Conservation (phyloP, 2,113 vertebrate genomes). For the Triplophysa tibetana region DNA sequence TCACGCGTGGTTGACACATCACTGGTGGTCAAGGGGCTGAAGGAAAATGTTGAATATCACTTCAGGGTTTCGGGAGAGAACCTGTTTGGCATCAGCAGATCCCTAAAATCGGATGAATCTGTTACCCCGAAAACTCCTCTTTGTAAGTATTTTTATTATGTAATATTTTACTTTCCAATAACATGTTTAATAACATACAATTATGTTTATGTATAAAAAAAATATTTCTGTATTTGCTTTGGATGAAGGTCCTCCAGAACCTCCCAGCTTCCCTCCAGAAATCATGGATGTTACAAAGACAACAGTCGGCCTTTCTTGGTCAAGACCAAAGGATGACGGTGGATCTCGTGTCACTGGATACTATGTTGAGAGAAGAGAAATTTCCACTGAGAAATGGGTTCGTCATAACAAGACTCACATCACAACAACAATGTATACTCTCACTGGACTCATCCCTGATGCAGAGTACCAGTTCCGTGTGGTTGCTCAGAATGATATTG, state of each 20-base stretch:
- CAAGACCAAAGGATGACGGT: conserved; percentile 93
- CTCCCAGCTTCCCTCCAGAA: conserved; percentile 94
- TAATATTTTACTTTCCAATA: background rate
- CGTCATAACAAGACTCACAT: conserved; percentile 96
- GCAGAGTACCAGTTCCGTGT: conserved; percentile 97
- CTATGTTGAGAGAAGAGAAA: conserved; percentile 92
- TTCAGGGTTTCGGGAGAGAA: conserved; percentile 96
- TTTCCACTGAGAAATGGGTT: conserved; percentile 97
- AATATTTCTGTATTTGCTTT: background rate
- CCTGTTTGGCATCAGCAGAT: conserved; percentile 91
- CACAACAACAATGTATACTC: conserved; percentile 96
- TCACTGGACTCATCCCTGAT: conserved; percentile 93
- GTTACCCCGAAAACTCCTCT: conserved; percentile 93
- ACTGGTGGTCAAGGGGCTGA: conserved; percentile 93
- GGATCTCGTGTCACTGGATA: conserved; percentile 96
- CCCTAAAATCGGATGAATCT: conserved; percentile 93
- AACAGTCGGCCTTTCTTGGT: conserved; percentile 88
- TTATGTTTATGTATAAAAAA: conserved; percentile 33
- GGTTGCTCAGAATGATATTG: conserved; percentile 93
- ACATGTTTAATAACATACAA: background rate
- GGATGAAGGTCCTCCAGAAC: conserved; percentile 87
- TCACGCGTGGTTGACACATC: conserved; percentile 89
- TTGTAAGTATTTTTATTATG: conserved; percentile 78
- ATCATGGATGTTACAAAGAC: conserved; percentile 93
- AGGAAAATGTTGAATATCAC: conserved; percentile 97